Evolutionary conservation across 1,140 invertebrate genomes (phyloP), one percentile per base, ranked within the genome.

Genomic region (Ostrea denselamellosa): DNA sequence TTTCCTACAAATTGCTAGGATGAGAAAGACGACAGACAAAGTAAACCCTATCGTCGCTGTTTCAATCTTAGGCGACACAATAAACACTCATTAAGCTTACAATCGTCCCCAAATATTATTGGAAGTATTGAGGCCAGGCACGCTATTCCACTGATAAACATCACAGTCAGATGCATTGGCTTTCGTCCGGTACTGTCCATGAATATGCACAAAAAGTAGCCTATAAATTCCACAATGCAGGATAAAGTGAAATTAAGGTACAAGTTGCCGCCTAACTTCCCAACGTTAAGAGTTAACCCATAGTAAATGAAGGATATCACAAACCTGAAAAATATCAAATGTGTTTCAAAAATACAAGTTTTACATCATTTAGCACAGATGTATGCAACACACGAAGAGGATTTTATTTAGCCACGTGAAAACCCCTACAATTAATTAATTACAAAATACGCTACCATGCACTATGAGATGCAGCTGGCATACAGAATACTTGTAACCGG

Each of bases 151-250:
- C 87, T 90, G 1, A 89, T 22, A 19, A 91, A 44, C 91, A 92
- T 91, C 62, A 84, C 65, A 12, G 71, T 84, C 2, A 82, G 51
- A 54, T 91, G 90, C 25, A 91, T 85, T 8, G 28, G 25, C 54
- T 90, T 91, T 65, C 91, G 83, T 2, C 92, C 92, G 0, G 90
- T 52, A 9, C 83, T 71, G 86, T 90, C 88, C 81, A 90, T 58
- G 51, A 97, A 94, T n/a, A 90, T n/a, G 3, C 97, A 94, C 89
- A 97, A 96, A 0, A 94, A 95, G 91, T 97, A 97, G 2, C 96
- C 97, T 0, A 97, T 97, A 88, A 97, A 95, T 95, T 98, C 97
- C 2, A 97, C 97, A 5, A 96, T 93, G 0, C 97, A 97, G 19
- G 89, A 82, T 44, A 90, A 25, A 17, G 89, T n/a, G 83, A 90